A percentile compares a stretch with the other conserved stretches of the same genome.
phyloP scores from a whole-genome alignment of 1,140 invertebrate species.

The Bombus superbus region DNA sequence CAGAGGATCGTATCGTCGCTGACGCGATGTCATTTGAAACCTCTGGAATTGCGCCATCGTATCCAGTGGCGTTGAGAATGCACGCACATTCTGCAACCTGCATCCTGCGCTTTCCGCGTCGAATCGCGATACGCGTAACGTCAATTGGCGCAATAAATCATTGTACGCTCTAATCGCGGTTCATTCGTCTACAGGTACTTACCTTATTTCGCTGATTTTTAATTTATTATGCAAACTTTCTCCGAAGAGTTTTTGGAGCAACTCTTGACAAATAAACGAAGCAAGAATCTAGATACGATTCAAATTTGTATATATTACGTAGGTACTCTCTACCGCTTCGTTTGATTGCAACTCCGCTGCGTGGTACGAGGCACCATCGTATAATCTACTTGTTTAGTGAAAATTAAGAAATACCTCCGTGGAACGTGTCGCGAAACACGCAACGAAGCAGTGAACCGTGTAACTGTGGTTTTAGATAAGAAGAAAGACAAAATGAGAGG shows the following conservation, averaged over 20 bases:
- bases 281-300: not conserved
- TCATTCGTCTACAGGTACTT: no score
- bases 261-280: no score
- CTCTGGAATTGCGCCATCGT: conserved; percentile 46
- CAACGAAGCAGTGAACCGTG: conserved; percentile 34
- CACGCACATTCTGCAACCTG: not conserved
- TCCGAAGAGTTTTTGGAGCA: no score
- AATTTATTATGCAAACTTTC: no score
- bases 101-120: not conserved
- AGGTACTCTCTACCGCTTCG: not conserved
- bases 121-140: conserved; percentile 4
- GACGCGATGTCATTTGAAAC: conserved; percentile 60
- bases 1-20: not conserved
- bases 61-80: conserved; percentile 3
- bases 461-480: conserved; percentile 31
- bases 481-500: not conserved
- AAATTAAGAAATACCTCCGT: conserved; percentile 54
- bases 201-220: no score
- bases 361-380: not conserved
- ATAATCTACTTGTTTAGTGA: conserved; percentile 44
- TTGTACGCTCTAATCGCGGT: no score
- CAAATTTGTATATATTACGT: not conserved
- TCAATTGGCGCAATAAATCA: not conserved
- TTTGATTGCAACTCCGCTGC: not conserved
- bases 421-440: conserved; percentile 21